Evolutionary conservation across 2,113 vertebrate genomes (phyloP), one percentile per base, ranked within the genome.

Genomic region (Daboia siamensis): DNA sequence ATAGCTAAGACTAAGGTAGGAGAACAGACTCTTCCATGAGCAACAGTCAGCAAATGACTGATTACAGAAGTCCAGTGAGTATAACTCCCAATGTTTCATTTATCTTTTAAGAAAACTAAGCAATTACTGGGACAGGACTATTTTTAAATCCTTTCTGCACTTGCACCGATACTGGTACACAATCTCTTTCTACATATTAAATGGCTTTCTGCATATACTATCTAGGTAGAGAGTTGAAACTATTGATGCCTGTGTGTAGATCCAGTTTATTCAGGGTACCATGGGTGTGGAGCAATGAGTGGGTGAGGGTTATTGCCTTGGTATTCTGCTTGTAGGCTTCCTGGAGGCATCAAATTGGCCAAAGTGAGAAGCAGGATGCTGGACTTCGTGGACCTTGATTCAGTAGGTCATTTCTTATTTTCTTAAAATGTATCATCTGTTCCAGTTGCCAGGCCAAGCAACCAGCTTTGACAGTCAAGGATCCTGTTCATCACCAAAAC

Each of bases 401-500:
- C 39, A 51, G 12, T 33, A 86, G 39, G 74, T 26, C 84, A 61
- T 29, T 86, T 91, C 55, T 91, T 87, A 57, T 46, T 17, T 92
- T 92, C 24, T 89, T 26, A 46, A 80, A 90, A 84, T 57, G 29
- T 46, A 29, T 6, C 5, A 91, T 98, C 93, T 96, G 93, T 98
- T 98, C 91, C 97, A 99, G 99, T 97, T 98, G 96, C 98, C 99
- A 90, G 99, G 98, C 97, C 97, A 98, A 97, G 99, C 98, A 48
- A 98, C 98, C 64, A 99, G 99, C 97, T 99, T 99, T 97, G 99
- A 99, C 92, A 99, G 99, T 97, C 99, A 99, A 96, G 99, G 98
- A 90, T 99, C 99, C 57, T 99, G 99, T 94, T 98, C 99, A 7
- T 99, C 99, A 5, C 99, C 99, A 89, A 99, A 99, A 97, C 98